phyloP scores from a whole-genome alignment of 2,888 invertebrate genomes.

The Hirtodrosophila confusa region DNA sequence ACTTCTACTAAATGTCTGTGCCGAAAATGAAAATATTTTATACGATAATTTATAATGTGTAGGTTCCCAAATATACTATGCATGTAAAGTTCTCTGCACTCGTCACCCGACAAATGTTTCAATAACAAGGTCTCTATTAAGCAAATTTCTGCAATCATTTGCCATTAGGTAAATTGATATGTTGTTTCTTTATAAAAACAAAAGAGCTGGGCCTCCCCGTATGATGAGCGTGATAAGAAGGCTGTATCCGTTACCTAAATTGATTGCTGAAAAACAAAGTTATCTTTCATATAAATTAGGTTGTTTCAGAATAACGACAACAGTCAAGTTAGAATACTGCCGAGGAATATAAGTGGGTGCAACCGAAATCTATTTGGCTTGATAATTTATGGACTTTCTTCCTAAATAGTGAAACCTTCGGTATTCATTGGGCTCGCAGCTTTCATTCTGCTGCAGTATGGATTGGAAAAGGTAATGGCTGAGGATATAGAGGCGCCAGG shows the following conservation, averaged over 20 bases:
- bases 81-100: slow-evolving; percentile 26
- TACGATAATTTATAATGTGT: slow-evolving; percentile 61
- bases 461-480: neutral
- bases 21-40: slow-evolving; percentile 71
- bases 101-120: slow-evolving; percentile 62
- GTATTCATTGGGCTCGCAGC: slow-evolving; percentile 1
- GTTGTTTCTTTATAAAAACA: slow-evolving; percentile 15
- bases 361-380: neutral
- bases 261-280: slow-evolving; percentile 1
- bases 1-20: slow-evolving; percentile 59
- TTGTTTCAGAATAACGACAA: neutral
- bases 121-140: slow-evolving; percentile 8
- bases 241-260: slow-evolving; percentile 10
- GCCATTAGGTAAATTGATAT: slow-evolving; percentile 33
- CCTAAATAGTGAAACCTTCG: slow-evolving; percentile 28
- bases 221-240: slow-evolving; percentile 25
- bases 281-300: slow-evolving; percentile 28
- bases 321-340: slow-evolving; percentile 13
- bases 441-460: slow-evolving; percentile 10
- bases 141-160: neutral
- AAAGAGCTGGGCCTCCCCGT: neutral
- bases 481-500: slow-evolving; percentile 7
- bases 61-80: slow-evolving; percentile 26
- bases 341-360: slow-evolving; percentile 30
- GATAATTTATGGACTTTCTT: neutral